Conservation (phyloP, 2,113 vertebrate species). For the Urocynchramus pylzowi region DNA sequence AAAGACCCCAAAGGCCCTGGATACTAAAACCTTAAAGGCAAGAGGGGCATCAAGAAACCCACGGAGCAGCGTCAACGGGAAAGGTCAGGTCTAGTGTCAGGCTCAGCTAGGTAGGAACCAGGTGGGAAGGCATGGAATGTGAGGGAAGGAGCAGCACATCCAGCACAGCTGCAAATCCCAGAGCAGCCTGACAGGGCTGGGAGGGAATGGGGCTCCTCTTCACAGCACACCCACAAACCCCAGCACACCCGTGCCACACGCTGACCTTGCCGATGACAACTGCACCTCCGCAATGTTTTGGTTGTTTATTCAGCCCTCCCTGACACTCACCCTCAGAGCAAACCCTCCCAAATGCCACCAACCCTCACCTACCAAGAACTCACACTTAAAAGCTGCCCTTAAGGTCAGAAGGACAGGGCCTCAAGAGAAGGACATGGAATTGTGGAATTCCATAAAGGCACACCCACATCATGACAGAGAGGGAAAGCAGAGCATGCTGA, state of each 20-base stretch:
- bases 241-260: too few relatives aligned
- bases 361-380: not conserved
- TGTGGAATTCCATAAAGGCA: not conserved
- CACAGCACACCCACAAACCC: not conserved
- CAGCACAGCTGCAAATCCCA: not conserved
- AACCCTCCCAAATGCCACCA: not conserved
- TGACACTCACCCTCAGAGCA: not conserved
- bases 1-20: not conserved
- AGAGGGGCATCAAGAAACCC: not conserved
- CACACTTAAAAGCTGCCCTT: not conserved
- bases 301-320: not conserved
- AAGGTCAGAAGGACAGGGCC: not conserved
- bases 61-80: too few relatives aligned
- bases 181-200: too few relatives aligned
- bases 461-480: not conserved
- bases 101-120: not conserved
- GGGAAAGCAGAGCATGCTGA: not conserved
- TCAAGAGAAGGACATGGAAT: not conserved
- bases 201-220: not conserved
- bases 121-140: not conserved
- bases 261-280: not conserved
- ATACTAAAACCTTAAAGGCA: not conserved
- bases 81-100: too few relatives aligned
- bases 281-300: fast-evolving
- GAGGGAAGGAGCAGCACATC: not conserved